phyloP scores from a whole-genome alignment of 2,888 invertebrate genomes.

The Orchestes rusci region DNA sequence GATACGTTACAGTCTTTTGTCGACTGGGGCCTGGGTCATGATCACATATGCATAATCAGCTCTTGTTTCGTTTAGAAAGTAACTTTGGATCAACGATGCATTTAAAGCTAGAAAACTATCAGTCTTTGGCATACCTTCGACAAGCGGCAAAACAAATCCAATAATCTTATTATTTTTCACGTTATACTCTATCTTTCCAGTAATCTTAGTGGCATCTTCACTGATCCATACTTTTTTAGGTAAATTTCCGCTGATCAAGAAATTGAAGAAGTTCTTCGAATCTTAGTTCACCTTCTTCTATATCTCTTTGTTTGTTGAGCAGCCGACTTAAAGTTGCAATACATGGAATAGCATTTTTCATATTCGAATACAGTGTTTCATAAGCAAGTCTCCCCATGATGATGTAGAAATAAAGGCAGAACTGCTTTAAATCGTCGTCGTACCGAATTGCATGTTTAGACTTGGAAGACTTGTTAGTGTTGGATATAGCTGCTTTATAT shows the following conservation, averaged over 20 bases:
- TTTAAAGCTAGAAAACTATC: background rate
- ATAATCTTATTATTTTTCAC: no score
- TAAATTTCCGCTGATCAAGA: background rate
- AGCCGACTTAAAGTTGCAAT: background rate
- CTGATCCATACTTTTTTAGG: background rate
- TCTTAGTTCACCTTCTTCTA: background rate
- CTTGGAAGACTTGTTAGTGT: no score
- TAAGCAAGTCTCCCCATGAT: no score
- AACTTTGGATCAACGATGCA: background rate
- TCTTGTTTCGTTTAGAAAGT: background rate
- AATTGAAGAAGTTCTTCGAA: background rate
- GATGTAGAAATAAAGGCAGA: no score
- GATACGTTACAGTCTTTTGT: no score
- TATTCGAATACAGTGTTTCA: background rate
- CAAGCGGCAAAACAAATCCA: background rate
- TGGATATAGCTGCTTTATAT: no score
- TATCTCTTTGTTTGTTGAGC: no score
- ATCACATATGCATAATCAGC: background rate
- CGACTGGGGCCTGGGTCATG: background rate
- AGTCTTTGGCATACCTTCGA: background rate
- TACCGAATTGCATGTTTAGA: no score
- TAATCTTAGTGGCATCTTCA: no score
- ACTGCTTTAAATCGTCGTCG: no score
- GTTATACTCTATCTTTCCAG: background rate
- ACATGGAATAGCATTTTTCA: constrained; percentile 1